Evolutionary conservation across 1,140 invertebrate species (phyloP).

Genomic region (Penaeus chinensis): DNA sequence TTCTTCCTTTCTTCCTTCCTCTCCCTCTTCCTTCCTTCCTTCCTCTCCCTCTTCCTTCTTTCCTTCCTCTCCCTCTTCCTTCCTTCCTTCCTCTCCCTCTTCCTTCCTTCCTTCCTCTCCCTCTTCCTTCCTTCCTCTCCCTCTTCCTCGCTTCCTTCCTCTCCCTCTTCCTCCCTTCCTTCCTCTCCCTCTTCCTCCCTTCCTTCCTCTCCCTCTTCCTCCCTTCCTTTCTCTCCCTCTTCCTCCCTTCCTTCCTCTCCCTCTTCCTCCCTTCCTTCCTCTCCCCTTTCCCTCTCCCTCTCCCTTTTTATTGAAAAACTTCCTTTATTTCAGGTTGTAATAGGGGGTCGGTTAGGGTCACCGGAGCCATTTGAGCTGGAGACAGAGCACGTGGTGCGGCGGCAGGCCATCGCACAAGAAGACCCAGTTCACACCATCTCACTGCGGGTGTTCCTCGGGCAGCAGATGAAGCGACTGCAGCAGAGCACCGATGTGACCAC

Average conservation of each 20-base stretch:
- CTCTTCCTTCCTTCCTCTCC: no score
- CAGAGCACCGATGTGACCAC: conserved; percentile 36
- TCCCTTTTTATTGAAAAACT: background rate
- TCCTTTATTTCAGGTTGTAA: conserved; percentile 29
- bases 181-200: no score
- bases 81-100: no score
- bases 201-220: no score
- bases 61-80: no score
- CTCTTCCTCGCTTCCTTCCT: no score
- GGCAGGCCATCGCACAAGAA: conserved; percentile 73
- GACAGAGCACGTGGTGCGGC: conserved; percentile 68
- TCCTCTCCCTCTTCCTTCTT: no score
- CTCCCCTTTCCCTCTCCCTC: background rate
- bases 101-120: no score
- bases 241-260: background rate
- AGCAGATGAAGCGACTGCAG: conserved; percentile 58
- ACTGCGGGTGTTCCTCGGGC: conserved; percentile 47
- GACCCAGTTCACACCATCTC: conserved; percentile 77
- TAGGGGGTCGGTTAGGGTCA: conserved; percentile 37
- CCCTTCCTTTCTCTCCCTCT: no score
- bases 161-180: no score
- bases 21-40: no score
- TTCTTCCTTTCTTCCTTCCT: no score
- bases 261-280: background rate
- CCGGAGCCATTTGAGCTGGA: conserved; percentile 59